Percentiles rank a stretch among this genome's conserved stretches.
Conservation (phyloP, 2,888 invertebrate genomes). For the Elegia similella region DNA sequence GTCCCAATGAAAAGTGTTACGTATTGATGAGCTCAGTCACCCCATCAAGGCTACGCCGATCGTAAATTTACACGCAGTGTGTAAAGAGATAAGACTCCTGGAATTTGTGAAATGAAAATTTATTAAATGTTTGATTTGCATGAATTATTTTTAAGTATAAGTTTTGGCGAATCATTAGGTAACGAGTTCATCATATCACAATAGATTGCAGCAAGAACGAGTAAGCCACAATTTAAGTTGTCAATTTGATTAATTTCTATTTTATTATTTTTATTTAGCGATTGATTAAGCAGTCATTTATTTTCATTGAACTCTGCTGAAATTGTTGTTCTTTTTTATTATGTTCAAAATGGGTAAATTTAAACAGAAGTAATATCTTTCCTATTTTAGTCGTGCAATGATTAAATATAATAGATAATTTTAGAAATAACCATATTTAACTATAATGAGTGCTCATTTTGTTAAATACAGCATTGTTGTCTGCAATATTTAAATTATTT, state of each 20-base stretch:
- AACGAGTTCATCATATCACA: not conserved
- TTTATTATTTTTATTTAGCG: not conserved
- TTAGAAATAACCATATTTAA: too few relatives aligned
- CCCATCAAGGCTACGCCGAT: too few relatives aligned
- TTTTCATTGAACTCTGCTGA: not conserved
- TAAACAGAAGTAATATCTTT: not conserved
- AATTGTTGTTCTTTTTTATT: not conserved
- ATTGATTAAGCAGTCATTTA: not conserved
- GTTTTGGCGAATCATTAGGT: not conserved
- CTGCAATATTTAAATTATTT: not conserved
- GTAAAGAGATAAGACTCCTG: not conserved
- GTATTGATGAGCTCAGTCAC: too few relatives aligned
- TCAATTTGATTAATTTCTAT: not conserved
- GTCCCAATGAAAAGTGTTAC: too few relatives aligned
- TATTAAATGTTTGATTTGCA: conserved; percentile 1
- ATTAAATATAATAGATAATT: too few relatives aligned
- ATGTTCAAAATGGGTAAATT: not conserved
- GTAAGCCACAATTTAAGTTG: not conserved
- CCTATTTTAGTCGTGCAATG: not conserved
- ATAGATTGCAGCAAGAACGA: not conserved
- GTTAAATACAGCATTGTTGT: too few relatives aligned
- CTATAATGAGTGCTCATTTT: too few relatives aligned
- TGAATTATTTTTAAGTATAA: not conserved
- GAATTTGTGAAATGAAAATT: not conserved
- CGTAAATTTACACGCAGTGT: too few relatives aligned